Base-by-base conservation (phyloP, 1,140 invertebrate species). In the Caenorhabditis remanei region DNA sequence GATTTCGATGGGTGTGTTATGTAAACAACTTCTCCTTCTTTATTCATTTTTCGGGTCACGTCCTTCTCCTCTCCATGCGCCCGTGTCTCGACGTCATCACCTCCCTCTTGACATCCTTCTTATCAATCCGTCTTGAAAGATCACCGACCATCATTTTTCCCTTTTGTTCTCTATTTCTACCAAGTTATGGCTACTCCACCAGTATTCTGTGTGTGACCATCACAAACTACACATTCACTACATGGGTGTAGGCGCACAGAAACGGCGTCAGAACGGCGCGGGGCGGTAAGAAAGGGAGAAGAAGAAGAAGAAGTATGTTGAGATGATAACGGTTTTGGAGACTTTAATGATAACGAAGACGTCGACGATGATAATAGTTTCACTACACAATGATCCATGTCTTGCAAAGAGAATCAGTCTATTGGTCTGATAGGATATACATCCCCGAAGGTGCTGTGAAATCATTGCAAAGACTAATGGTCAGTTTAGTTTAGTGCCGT, bases 161-260 rank as follows among this genome's bases (percentile, higher is more conserved):
- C 32, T 53, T 40, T 65, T 65, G 63, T 65, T 65, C 63, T 65
- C 32, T 32, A 32, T 2, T 65, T 65, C 7, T 40, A 9, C 21
- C 7, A 65, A 65, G 63, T 65, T 65, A 65, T 65, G 9, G 40
- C n/a, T 19, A 7, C 13, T 7, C 56, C 63, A 32, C 63, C 3
- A 40, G 32, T 24, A 65, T 9, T 40, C 21, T 65, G 8, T 7
- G 13, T 65, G 63, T 65, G 65, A 46, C 41, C 40, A 46, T 71
- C 65, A 71, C 65, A 71, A 71, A 71, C 65, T 71, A 71, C 65
- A 46, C 43, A 71, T 46, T 71, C 40, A 71, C 65, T 71, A 71
- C 40, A 71, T 32, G 32, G 32, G 32, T 32, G 32, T 32, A 32
- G 0, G 32, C 32, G 32, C 32, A 0, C 19, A 16, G 65, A 41